Evolutionary conservation across 2,113 vertebrate genomes (phyloP).

Genomic region (Ochotona curzoniae): DNA sequence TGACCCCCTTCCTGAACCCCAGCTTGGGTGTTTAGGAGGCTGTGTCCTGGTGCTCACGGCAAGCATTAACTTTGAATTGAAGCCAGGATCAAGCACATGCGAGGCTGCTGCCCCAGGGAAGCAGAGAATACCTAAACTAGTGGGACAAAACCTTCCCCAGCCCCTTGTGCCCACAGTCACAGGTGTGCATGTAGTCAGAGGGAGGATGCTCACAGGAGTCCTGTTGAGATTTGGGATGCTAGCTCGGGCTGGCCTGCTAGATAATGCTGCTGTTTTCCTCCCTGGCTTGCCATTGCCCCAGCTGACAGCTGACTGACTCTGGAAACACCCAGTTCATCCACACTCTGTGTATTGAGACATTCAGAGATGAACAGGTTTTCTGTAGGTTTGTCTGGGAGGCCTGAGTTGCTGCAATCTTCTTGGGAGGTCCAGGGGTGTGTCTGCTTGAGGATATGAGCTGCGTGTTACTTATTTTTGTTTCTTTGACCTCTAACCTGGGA

Average conservation of each 20-base stretch:
- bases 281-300: neutral
- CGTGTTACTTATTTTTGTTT: neutral
- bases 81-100: too few species aligned
- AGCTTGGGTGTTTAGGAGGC: neutral
- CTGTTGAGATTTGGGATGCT: too few species aligned
- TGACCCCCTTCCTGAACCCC: neutral
- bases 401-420: too few species aligned
- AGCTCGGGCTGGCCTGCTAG: neutral
- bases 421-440: accelerated
- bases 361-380: accelerated
- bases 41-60: neutral
- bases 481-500: neutral
- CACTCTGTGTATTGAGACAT: neutral
- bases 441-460: neutral
- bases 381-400: neutral
- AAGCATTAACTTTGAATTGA: too few species aligned
- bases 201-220: too few species aligned
- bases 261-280: neutral
- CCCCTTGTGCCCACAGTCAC: too few species aligned
- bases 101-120: too few species aligned
- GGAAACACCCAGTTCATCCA: neutral
- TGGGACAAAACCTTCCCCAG: too few species aligned
- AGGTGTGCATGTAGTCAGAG: too few species aligned
- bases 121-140: too few species aligned
- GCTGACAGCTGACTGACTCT: neutral